Evolutionary conservation across 2,888 invertebrate genomes (phyloP).

Genomic region (Rhagonycha fulva): DNA sequence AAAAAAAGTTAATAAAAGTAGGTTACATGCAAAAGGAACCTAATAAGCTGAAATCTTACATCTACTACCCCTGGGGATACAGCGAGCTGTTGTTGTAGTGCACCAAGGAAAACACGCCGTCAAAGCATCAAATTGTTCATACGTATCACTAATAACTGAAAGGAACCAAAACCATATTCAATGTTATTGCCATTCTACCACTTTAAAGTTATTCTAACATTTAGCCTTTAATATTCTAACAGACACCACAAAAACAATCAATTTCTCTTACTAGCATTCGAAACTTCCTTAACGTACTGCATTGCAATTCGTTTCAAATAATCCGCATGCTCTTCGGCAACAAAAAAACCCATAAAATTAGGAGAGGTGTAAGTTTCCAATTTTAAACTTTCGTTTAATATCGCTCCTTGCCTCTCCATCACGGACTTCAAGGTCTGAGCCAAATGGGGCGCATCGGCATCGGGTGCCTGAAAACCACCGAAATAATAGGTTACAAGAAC

Average conservation of each 20-base stretch:
- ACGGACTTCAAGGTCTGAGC: slow-evolving; percentile 74
- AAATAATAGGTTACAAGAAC: not conserved
- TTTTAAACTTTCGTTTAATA: slow-evolving; percentile 67
- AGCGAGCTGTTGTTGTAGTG: slow-evolving; percentile 64
- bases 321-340: slow-evolving; percentile 80
- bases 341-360: slow-evolving; percentile 90
- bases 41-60: slow-evolving; percentile 56
- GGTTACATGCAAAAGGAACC: not conserved
- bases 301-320: slow-evolving; percentile 78
- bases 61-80: slow-evolving; percentile 65
- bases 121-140: slow-evolving; percentile 75
- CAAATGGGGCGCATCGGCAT: slow-evolving; percentile 71
- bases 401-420: slow-evolving; percentile 71
- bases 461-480: slow-evolving; percentile 66
- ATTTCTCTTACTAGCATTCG: slow-evolving; percentile 68
- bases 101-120: slow-evolving; percentile 82
- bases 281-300: slow-evolving; percentile 80
- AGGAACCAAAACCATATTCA: slow-evolving; percentile 54
- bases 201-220: slow-evolving; percentile 15
- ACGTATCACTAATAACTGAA: slow-evolving; percentile 71
- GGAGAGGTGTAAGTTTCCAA: slow-evolving; percentile 84
- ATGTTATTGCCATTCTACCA: slow-evolving; percentile 23
- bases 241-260: slow-evolving; percentile 3
- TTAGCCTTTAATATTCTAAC: slow-evolving; percentile 6
- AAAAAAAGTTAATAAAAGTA: not conserved